Evolutionary conservation across 2,113 vertebrate species (phyloP), one percentile per base, ranked within the genome.

Genomic region (Pionites leucogaster): DNA sequence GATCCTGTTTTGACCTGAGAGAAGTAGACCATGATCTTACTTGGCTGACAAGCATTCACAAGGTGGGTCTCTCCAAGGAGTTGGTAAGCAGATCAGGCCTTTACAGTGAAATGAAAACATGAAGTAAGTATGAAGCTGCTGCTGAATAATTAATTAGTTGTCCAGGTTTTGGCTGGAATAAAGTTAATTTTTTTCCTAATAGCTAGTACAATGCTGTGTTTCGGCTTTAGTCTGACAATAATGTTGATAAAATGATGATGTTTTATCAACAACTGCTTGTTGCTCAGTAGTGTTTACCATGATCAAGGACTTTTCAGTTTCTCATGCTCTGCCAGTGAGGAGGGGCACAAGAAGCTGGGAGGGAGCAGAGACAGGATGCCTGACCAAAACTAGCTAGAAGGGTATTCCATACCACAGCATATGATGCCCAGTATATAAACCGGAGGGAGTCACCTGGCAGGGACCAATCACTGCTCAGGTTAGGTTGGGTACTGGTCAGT

Each of bases 11-110:
- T 41, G 35, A 5, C 72, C 46, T 10, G 11, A 47, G 27, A 13
- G 19, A 0, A 2, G 17, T 41, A 50, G 52, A 9, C 11, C 27
- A 0, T 1, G 18, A 4, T 27, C 11, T 49, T 11, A 53, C 35
- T 42, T 1, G 7, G 18, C 49, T 49, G 63, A 47, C 46, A 47
- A 47, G 25, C 13, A 25, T 24, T 20, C 1, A 4, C 17, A 17
- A 8, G 18, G 1, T 18, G 10, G 9, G 14, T 44, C 19, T 57
- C n/a, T n/a, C 29, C 17, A 10, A 35, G 9, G 82, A 91, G 18
- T 4, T 4, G 28, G 2, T 29, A 25, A 68, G 24, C 4, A 52
- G 25, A 33, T 39, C 37, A 55, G 23, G 0, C 7, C 12, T 85
- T 55, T 18, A 9, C 17, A 47, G 20, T 12, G 23, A 39, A 39